A percentile compares a stretch with the other conserved stretches of the same genome.
Evolutionary conservation across 2,113 vertebrate species (phyloP).

Genomic region (Tauraco erythrolophus): DNA sequence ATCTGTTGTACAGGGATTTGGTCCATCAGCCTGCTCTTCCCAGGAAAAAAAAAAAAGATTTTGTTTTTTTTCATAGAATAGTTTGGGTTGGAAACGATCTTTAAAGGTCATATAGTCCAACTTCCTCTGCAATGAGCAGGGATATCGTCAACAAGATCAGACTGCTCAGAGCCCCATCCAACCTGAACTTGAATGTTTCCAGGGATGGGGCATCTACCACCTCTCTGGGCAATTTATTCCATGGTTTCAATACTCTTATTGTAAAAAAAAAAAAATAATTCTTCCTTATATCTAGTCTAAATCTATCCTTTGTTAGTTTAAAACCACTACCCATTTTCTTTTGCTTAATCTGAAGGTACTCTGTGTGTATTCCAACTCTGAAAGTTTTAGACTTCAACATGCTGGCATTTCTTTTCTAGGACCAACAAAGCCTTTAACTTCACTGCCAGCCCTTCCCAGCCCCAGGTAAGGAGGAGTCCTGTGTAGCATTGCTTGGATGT

Average conservation of each 20-base stretch:
- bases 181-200: not conserved
- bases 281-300: not conserved
- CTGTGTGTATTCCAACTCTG: not conserved
- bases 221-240: not conserved
- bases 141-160: not conserved
- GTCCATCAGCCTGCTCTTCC: not conserved
- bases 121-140: not conserved
- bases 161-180: not conserved
- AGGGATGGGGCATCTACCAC: not conserved
- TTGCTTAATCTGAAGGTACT: not conserved
- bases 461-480: constrained; percentile 76
- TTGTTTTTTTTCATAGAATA: not conserved
- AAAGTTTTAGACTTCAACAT: not conserved
- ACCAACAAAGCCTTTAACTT: constrained; percentile 78
- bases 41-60: not conserved
- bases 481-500: not conserved
- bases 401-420: constrained; percentile 65
- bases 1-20: not conserved
- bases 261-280: too few relatives aligned
- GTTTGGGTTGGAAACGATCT: too few relatives aligned
- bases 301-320: not conserved
- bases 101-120: not conserved
- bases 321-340: not conserved
- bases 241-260: not conserved
- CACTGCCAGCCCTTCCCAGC: constrained; percentile 84